Percentiles rank a stretch among this genome's conserved stretches.
Conservation (phyloP, 2,797 vertebrate species). For the Nothura maculosa region DNA sequence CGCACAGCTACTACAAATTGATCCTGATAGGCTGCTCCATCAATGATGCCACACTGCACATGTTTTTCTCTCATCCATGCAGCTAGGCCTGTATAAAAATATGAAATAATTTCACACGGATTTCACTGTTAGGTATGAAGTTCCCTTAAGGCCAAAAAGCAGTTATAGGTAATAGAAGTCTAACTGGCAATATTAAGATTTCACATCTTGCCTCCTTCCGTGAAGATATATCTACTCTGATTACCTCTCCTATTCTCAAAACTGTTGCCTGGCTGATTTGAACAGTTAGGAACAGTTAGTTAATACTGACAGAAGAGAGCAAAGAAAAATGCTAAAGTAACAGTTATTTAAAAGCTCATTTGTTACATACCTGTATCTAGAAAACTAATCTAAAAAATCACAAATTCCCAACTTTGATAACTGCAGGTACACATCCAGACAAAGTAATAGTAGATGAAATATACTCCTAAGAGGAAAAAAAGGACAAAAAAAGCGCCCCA, state of each 20-base stretch:
- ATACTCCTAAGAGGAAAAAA: neutral
- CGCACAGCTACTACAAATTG: neutral
- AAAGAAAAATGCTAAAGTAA: slow-evolving; percentile 40
- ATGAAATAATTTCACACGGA: neutral
- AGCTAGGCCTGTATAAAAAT: neutral
- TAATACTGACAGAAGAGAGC: slow-evolving; percentile 37
- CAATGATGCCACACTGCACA: neutral
- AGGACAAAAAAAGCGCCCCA: neutral
- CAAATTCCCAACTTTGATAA: neutral
- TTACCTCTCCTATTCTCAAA: slow-evolving; percentile 53
- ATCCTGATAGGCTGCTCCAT: neutral
- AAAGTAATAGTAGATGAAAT: neutral
- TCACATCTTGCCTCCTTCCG: slow-evolving; percentile 25
- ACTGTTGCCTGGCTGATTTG: neutral
- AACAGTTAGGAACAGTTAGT: slow-evolving; percentile 23
- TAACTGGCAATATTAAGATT: slow-evolving; percentile 44
- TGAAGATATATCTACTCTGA: slow-evolving; percentile 44
- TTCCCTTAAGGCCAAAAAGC: slow-evolving; percentile 51
- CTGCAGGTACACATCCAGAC: neutral
- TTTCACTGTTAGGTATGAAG: slow-evolving; percentile 41
- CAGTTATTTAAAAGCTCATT: slow-evolving; percentile 35
- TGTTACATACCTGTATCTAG: neutral
- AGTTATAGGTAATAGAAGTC: slow-evolving; percentile 50
- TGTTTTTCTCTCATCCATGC: slow-evolving; percentile 4
- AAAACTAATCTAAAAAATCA: slow-evolving; percentile 22